Conservation (phyloP, 2,113 vertebrate genomes). For the Poecilia latipinna region DNA sequence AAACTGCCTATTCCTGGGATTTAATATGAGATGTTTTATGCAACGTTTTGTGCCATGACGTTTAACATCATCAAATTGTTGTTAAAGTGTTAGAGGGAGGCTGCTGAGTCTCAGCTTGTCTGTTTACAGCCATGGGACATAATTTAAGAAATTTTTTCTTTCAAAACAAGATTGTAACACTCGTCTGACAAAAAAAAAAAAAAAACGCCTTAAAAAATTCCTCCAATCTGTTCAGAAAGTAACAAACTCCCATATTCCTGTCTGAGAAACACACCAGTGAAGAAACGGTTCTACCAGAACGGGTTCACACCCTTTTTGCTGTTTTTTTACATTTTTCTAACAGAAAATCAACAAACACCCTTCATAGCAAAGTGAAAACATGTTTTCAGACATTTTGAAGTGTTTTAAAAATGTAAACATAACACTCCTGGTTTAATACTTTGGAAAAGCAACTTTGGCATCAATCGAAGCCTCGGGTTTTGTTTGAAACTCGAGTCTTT, state of each 20-base stretch:
- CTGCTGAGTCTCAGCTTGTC: background rate
- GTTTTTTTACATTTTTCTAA: background rate
- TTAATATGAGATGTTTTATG: slow-evolving; percentile 32
- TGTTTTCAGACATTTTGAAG: background rate
- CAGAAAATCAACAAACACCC: background rate
- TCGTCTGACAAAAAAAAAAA: background rate
- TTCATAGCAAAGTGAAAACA: background rate
- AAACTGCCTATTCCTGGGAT: background rate
- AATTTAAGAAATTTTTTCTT: background rate
- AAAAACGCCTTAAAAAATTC: background rate
- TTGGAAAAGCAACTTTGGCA: background rate
- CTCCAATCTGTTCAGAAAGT: background rate
- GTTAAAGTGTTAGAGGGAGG: slow-evolving; percentile 9
- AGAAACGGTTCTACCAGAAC: background rate
- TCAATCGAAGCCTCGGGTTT: too few relatives aligned
- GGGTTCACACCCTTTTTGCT: background rate
- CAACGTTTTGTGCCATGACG: slow-evolving; percentile 38
- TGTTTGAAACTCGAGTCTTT: background rate
- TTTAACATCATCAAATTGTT: background rate
- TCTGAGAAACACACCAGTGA: background rate
- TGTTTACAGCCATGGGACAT: slow-evolving; percentile 18
- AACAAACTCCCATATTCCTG: background rate
- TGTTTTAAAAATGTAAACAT: background rate
- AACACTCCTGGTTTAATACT: background rate
- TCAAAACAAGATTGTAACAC: too few relatives aligned